Evolutionary conservation across 30 jellyfish, hydroid and myxozoan genomes (phyloP).

Genomic region (Aurelia aurita complex sp. Pacific): DNA sequence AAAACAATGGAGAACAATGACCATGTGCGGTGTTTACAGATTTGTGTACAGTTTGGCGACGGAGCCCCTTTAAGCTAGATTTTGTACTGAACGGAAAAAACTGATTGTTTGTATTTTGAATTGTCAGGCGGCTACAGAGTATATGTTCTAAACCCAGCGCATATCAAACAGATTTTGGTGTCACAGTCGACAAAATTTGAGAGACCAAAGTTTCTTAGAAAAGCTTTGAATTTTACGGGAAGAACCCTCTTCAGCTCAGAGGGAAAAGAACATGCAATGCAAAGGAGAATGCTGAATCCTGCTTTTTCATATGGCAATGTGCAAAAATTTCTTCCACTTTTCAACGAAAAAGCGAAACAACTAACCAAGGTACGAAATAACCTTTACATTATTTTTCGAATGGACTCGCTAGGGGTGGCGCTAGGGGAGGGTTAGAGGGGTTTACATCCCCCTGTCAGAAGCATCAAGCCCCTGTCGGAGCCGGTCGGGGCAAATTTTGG

Average conservation of each 20-base stretch:
- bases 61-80: no score
- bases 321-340: conserved; percentile 38
- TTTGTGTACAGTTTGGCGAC: no score
- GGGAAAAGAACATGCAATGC: conserved; percentile 46
- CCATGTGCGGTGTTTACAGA: no score
- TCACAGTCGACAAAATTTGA: background rate
- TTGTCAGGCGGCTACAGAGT: conserved; percentile 44
- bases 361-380: conserved; percentile 12
- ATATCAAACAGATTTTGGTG: conserved; percentile 13
- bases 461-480: no score
- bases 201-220: conserved; percentile 12
- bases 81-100: no score
- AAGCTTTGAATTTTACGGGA: background rate
- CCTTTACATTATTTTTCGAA: no score
- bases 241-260: conserved; percentile 7
- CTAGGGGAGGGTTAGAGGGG: no score
- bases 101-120: background rate
- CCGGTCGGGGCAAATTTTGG: no score
- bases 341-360: conserved; percentile 14
- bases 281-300: conserved; percentile 40
- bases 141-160: conserved; percentile 23
- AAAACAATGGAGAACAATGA: no score
- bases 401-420: no score
- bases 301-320: conserved; percentile 35
- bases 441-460: no score